Conservation (phyloP, 2,888 invertebrate species). For the Limnephilus marmoratus region DNA sequence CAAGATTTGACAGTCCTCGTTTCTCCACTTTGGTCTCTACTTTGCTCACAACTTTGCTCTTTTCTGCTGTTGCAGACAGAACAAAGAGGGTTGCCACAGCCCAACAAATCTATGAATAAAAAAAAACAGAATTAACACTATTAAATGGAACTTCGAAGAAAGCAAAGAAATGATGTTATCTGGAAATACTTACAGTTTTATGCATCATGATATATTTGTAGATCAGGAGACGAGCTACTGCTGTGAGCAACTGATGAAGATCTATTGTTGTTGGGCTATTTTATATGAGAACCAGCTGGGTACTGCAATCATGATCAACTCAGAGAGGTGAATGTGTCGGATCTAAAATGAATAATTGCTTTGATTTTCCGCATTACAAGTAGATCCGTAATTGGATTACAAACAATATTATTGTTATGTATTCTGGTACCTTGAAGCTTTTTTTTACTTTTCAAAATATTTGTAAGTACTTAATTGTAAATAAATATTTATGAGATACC, state of each 20-base stretch:
- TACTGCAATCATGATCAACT: conserved; percentile 24
- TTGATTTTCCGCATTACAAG: conserved; percentile 36
- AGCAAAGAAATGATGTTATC: background rate
- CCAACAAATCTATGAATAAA: conserved; percentile 40
- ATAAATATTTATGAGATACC: background rate
- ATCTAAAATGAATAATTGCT: conserved; percentile 5
- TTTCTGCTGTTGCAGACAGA: conserved; percentile 42
- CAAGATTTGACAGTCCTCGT: conserved; percentile 60
- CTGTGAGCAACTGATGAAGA: conserved; percentile 37
- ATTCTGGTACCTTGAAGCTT: background rate
- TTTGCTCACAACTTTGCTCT: conserved; percentile 49
- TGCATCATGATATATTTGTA: conserved; percentile 18
- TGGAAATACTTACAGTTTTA: conserved; percentile 14
- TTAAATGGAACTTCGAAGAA: background rate
- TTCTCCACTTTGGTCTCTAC: conserved; percentile 56
- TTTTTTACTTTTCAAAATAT: background rate
- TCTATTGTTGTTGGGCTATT: background rate
- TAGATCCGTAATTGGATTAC: conserved; percentile 11
- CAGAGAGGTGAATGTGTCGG: conserved; percentile 19
- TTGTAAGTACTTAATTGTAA: background rate
- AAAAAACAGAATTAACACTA: background rate
- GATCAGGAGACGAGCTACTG: conserved; percentile 37
- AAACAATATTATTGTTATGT: background rate
- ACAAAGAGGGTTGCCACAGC: conserved; percentile 34
- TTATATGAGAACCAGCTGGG: conserved; percentile 18